These are phyloP conservation scores for Mus minutoides DNA, from an alignment of 2,797 vertebrate species.

Conservation along the genomic window DNA sequence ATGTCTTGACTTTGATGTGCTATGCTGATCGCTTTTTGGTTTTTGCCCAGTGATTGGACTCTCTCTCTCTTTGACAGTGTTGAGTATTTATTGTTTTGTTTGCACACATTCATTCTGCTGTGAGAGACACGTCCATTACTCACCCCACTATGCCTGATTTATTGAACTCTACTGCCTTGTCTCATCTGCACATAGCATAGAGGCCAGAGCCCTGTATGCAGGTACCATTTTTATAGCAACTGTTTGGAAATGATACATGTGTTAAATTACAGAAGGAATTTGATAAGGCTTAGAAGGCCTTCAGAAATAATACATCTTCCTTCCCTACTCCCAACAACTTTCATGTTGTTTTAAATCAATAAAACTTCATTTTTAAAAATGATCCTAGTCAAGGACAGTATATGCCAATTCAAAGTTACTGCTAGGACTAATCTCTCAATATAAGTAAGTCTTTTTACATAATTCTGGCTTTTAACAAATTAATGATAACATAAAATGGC, in stretches of 20 bases:
- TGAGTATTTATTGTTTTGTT: background rate
- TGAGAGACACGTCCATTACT: background rate
- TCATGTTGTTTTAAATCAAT: conserved; percentile 21
- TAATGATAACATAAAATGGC: background rate
- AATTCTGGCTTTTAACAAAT: background rate
- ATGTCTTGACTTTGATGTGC: background rate
- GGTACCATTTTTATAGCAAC: background rate
- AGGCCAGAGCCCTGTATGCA: background rate
- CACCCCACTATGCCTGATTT: background rate
- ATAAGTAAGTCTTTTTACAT: background rate
- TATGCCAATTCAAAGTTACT: background rate
- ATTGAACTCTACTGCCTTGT: background rate
- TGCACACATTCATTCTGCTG: background rate
- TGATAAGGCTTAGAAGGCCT: background rate
- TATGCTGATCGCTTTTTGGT: background rate
- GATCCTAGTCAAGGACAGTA: background rate
- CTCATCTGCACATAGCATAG: background rate
- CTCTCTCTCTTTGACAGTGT: background rate
- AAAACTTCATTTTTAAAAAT: background rate
- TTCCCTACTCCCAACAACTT: background rate
- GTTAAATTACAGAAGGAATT: conserved; percentile 14
- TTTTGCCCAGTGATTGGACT: background rate
- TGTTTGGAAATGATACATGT: background rate
- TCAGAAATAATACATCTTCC: background rate
- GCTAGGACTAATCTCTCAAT: background rate